A percentile compares a stretch with the other conserved stretches of the same genome.
Evolutionary conservation across 2,888 invertebrate species (phyloP).

Genomic region (Fragum sueziense): DNA sequence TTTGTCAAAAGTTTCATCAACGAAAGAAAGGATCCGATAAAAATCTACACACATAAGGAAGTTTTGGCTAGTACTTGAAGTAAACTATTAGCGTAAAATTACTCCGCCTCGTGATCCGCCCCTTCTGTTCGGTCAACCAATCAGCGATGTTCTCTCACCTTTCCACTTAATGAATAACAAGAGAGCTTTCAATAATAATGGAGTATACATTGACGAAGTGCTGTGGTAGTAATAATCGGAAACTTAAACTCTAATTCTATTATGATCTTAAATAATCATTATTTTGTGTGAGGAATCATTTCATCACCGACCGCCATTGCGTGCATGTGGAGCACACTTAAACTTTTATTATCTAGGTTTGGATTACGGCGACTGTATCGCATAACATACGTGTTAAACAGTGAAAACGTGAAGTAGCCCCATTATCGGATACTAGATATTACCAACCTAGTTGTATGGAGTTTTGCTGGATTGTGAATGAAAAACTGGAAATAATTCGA

Average conservation of each 20-base stretch:
- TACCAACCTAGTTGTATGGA: not conserved
- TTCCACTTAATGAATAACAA: constrained; percentile 42
- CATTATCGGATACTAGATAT: constrained; percentile 16
- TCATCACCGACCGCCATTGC: not conserved
- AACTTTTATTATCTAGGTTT: not conserved
- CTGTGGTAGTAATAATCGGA: constrained; percentile 14
- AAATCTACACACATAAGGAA: constrained; percentile 19
- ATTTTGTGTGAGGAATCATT: constrained; percentile 6
- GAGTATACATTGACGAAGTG: constrained; percentile 27
- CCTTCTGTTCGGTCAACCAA: constrained; percentile 45
- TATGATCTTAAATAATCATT: constrained; percentile 17
- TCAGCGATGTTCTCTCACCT: constrained; percentile 51
- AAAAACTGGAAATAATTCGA: not conserved
- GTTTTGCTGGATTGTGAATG: not conserved
- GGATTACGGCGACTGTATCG: not conserved
- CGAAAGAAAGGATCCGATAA: too few species aligned
- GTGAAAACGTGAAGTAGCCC: constrained; percentile 14
- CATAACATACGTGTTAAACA: constrained; percentile 15
- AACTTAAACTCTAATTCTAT: constrained; percentile 9
- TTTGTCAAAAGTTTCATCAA: too few species aligned
- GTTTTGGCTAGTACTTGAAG: constrained; percentile 37
- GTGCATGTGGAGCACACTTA: not conserved
- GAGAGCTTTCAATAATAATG: constrained; percentile 47
- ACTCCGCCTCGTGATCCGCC: constrained; percentile 51
- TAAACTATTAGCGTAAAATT: constrained; percentile 13